phyloP scores from a whole-genome alignment of 2,797 vertebrate species.

The Liasis olivaceus region DNA sequence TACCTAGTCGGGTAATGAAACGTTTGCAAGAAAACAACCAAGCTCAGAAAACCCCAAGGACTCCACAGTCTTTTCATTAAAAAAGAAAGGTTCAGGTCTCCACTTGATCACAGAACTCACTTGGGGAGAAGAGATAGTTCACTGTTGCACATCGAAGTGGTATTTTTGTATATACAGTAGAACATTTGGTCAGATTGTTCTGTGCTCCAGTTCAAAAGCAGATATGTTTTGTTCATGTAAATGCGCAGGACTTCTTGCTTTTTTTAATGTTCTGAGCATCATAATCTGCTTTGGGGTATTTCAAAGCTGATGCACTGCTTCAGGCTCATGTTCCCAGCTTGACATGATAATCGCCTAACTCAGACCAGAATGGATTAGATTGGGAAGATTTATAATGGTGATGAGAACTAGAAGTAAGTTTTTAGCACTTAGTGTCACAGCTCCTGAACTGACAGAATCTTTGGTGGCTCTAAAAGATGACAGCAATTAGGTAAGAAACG shows the following conservation, averaged over 20 bases:
- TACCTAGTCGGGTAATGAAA: too few relatives aligned
- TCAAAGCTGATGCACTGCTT: background rate
- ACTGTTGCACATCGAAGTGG: background rate
- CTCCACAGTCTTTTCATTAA: too few relatives aligned
- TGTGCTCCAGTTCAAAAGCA: background rate
- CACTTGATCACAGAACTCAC: background rate
- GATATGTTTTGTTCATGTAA: background rate
- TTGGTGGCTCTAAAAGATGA: conserved; percentile 27
- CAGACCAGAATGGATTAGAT: conserved; percentile 41
- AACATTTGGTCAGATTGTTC: background rate
- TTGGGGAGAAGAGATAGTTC: background rate
- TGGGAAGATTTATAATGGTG: conserved; percentile 59
- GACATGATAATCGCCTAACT: conserved; percentile 47
- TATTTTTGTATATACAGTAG: background rate
- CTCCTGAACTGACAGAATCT: conserved; percentile 35
- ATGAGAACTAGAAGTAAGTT: conserved; percentile 49
- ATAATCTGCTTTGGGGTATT: background rate
- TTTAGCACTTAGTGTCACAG: conserved; percentile 43
- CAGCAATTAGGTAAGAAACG: conserved; percentile 30
- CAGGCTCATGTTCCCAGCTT: background rate
- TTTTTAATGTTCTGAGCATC: background rate
- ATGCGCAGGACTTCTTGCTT: background rate
- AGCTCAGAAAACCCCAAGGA: too few relatives aligned
- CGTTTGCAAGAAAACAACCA: too few relatives aligned
- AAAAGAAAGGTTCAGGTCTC: background rate